phyloP scores from a whole-genome alignment of 2,113 vertebrate species.

The Leucoraja erinaceus region DNA sequence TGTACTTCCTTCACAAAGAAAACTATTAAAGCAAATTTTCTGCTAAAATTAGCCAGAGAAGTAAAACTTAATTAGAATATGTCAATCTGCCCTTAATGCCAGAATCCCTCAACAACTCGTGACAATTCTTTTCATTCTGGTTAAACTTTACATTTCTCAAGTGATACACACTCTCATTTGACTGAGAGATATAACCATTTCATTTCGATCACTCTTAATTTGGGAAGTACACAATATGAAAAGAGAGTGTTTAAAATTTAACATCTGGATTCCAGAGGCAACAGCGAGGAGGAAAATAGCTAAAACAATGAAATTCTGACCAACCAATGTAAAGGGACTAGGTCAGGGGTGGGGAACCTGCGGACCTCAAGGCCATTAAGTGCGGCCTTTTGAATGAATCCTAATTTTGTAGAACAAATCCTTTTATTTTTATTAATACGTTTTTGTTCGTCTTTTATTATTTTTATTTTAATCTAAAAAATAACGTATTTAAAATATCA shows the following conservation, averaged over 20 bases:
- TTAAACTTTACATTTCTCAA: too few species aligned
- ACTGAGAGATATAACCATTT: neutral
- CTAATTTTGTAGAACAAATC: too few species aligned
- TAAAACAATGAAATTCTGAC: neutral
- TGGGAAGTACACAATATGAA: neutral
- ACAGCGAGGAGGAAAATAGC: neutral
- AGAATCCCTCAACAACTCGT: too few species aligned
- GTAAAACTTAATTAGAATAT: neutral
- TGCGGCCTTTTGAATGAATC: too few species aligned
- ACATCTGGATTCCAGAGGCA: neutral
- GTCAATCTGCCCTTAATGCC: neutral
- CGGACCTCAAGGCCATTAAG: too few species aligned
- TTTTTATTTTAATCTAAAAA: too few species aligned
- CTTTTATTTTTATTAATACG: too few species aligned
- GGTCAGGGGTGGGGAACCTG: too few species aligned
- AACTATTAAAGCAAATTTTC: neutral
- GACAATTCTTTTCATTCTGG: too few species aligned
- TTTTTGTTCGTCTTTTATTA: too few species aligned
- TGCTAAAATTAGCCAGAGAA: neutral
- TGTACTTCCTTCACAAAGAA: neutral
- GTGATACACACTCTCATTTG: neutral
- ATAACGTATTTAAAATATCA: too few species aligned
- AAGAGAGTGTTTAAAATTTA: neutral
- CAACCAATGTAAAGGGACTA: neutral
- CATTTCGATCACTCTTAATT: neutral